phyloP scores from a whole-genome alignment of 1,140 invertebrate species.

The Schlechtendalia chinensis region DNA sequence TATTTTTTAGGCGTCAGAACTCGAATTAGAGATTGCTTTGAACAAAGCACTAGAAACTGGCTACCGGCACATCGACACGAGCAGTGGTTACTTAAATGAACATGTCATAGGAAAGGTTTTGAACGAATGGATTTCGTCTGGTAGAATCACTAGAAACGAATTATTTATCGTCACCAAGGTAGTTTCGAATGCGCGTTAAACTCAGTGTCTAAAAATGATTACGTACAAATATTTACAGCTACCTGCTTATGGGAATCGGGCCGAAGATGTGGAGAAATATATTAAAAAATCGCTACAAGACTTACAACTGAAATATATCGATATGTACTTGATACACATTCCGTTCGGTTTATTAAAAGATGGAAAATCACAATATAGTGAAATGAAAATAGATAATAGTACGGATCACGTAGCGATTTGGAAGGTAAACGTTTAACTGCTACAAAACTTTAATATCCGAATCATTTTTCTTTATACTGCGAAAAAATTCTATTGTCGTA shows the following conservation, averaged over 20 bases:
- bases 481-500: too few relatives aligned
- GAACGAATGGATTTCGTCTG: slow-evolving; percentile 63
- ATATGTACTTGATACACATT: slow-evolving; percentile 80
- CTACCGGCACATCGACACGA: slow-evolving; percentile 71
- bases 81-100: slow-evolving; percentile 66
- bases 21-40: slow-evolving; percentile 61
- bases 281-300: slow-evolving; percentile 70
- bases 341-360: slow-evolving; percentile 68
- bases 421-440: slow-evolving; percentile 50
- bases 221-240: too few relatives aligned
- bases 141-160: slow-evolving; percentile 65
- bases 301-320: slow-evolving; percentile 75
- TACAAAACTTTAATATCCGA: too few relatives aligned
- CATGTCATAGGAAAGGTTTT: slow-evolving; percentile 63
- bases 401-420: slow-evolving; percentile 52
- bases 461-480: too few relatives aligned
- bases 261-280: slow-evolving; percentile 70
- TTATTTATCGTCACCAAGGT: slow-evolving; percentile 71
- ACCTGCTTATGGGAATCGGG: slow-evolving; percentile 62
- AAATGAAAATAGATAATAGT: slow-evolving; percentile 40
- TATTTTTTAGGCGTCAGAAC: slow-evolving; percentile 44
- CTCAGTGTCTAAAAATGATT: too few relatives aligned
- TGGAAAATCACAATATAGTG: slow-evolving; percentile 51
- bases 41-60: slow-evolving; percentile 64
- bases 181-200: neutral